Conservation (phyloP, 2,888 invertebrate genomes). For the Oxystoma pomonae region DNA sequence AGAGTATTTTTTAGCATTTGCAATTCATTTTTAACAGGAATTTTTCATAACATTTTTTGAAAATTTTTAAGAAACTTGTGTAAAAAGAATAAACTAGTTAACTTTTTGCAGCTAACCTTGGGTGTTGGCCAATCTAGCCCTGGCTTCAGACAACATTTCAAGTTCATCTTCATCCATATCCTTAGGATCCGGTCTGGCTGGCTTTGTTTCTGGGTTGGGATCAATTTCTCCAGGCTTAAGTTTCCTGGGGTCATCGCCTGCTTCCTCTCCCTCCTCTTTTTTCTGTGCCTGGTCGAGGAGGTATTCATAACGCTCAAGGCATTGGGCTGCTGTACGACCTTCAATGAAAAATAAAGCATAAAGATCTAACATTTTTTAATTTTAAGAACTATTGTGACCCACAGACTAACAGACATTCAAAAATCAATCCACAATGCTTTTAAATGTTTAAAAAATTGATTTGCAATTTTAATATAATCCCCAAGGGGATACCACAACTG, state of each 20-base stretch:
- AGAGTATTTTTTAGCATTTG: too few relatives aligned
- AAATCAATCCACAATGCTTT: too few relatives aligned
- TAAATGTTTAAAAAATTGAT: too few relatives aligned
- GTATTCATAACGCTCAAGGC: conserved; percentile 93
- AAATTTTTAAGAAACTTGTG: background rate
- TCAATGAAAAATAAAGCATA: too few relatives aligned
- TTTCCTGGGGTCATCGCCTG: conserved; percentile 91
- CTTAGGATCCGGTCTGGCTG: conserved; percentile 98
- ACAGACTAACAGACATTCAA: too few relatives aligned
- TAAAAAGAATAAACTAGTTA: background rate
- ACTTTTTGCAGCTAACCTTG: conserved; percentile 71
- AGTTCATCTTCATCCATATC: conserved; percentile 99
- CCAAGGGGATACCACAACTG: too few relatives aligned
- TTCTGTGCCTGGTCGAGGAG: conserved; percentile 93
- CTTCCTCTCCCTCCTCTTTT: conserved; percentile 91
- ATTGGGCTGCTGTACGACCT: conserved; percentile 95
- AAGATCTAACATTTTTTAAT: too few relatives aligned
- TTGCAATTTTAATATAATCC: too few relatives aligned
- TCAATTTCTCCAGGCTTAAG: conserved; percentile 99
- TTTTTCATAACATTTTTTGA: too few relatives aligned
- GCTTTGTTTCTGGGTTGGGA: conserved; percentile 99
- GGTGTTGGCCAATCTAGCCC: conserved; percentile 97
- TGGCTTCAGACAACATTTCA: conserved; percentile 98
- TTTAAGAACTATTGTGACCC: too few relatives aligned
- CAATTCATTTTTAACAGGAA: too few relatives aligned